phyloP scores from a whole-genome alignment of 2,888 invertebrate species.

The Linnaemya vulpina region DNA sequence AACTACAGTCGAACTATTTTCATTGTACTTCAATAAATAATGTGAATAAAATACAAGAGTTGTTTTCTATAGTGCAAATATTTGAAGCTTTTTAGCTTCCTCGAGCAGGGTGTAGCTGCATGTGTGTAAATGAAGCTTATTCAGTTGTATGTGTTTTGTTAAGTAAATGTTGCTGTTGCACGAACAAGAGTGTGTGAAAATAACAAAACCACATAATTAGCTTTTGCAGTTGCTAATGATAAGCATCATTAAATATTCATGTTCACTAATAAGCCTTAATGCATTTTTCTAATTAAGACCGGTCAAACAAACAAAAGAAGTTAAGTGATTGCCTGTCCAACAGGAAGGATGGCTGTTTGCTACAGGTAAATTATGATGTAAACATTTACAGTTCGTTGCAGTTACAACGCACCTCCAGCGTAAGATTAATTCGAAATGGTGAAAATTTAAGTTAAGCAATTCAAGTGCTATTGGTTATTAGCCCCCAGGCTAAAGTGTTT shows the following conservation, averaged over 20 bases:
- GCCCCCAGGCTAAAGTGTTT: too few species aligned
- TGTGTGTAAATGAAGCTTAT: not conserved
- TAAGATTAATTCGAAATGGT: not conserved
- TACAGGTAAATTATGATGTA: conserved; percentile 6
- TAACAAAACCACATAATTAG: conserved; percentile 54
- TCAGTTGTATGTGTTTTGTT: not conserved
- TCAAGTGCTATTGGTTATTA: not conserved
- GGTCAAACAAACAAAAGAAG: conserved; percentile 34
- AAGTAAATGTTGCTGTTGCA: not conserved
- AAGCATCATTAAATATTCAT: conserved; percentile 68
- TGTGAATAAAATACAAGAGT: not conserved
- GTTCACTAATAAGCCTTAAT: conserved; percentile 63
- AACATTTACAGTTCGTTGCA: not conserved
- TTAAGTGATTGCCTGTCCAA: not conserved
- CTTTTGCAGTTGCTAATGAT: conserved; percentile 62
- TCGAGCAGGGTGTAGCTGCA: not conserved
- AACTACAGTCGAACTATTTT: too few species aligned
- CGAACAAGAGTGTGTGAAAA: conserved; percentile 29
- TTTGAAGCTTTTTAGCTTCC: too few species aligned
- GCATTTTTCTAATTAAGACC: conserved; percentile 68
- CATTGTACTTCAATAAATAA: too few species aligned
- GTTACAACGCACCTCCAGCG: not conserved
- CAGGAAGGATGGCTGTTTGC: conserved; percentile 4
- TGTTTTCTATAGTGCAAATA: not conserved
- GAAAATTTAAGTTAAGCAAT: too few species aligned